Evolutionary conservation across 2,888 invertebrate species (phyloP), one percentile per base, ranked within the genome.

Genomic region (Caenorhabditis drosophilae): DNA sequence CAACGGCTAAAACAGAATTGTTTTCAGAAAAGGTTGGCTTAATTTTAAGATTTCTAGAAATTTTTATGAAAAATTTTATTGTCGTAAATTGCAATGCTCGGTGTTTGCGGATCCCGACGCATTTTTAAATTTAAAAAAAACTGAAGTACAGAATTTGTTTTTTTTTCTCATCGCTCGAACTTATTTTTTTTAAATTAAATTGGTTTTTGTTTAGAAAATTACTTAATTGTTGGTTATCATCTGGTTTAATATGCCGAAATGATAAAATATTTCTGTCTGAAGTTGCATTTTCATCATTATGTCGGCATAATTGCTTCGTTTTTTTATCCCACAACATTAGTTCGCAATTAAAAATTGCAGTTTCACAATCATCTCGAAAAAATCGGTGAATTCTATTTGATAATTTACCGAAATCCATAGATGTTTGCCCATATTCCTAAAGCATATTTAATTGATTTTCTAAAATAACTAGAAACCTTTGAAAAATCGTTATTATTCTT

Each of bases 291-390:
- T 47, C 52, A 44, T 67, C 67, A 56, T 67, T 60, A 57, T 67
- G 67, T 15, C 67, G 56, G 26, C 66, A 73, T 22, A 76, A 52
- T 22, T 47, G 45, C 47, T 74, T 67, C n/a, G 26, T 49, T 18
- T 46, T 48, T 47, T 73, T 70, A 57, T 73, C 73, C 60, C 67
- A 73, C 9, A 80, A 47, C 58, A 82, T 70, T 22, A 82, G 44
- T 60, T 81, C 81, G 47, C 78, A 76, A 55, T 81, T 81, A 26
- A 81, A 57, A 42, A 81, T 72, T 59, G 75, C 48, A 67, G 74
- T 36, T 53, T 53, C 31, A 66, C 62, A 40, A 35, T 67, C 36
- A 18, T 59, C 60, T 31, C 60, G 50, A 62, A 81, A 82, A 34
- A 67, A 73, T 4, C 67, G 48, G 46, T 82, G 77, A 34, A 81